Percentiles rank a stretch among this genome's conserved stretches.
phyloP scores from a whole-genome alignment of 2,797 vertebrate species.

The Microctenopoma lineatum region DNA sequence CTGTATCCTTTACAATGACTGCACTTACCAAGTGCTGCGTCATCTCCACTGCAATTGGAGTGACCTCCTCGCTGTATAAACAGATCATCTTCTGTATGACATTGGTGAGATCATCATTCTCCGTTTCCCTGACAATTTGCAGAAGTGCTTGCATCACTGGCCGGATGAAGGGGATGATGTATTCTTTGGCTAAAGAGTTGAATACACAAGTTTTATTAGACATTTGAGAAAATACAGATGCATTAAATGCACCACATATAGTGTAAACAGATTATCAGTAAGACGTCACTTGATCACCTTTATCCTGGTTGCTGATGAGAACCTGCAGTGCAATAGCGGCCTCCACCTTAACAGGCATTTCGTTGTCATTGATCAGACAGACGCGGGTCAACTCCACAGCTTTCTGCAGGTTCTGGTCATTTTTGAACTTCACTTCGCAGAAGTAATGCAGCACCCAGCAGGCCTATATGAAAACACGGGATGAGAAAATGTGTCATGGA shows the following conservation, averaged over 20 bases:
- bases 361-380: constrained; percentile 97
- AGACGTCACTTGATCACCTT: constrained; percentile 83
- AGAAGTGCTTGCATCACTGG: constrained; percentile 99
- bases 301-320: constrained; percentile 99
- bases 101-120: constrained; percentile 99
- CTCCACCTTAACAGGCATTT: constrained; percentile 99
- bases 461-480: constrained; percentile 80
- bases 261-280: not conserved
- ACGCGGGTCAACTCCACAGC: constrained; percentile 94
- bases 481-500: not conserved
- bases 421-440: constrained; percentile 99
- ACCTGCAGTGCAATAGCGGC: constrained; percentile 99
- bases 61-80: constrained; percentile 99
- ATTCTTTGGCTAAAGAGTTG: constrained; percentile 92
- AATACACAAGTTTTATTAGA: constrained; percentile 3
- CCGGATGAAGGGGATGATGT: constrained; percentile 96
- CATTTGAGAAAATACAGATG: not conserved
- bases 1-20: not conserved
- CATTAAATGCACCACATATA: not conserved
- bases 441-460: constrained; percentile 99
- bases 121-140: constrained; percentile 98
- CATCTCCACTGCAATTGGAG: constrained; percentile 99
- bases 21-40: constrained; percentile 96
- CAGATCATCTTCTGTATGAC: constrained; percentile 99
- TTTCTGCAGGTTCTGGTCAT: constrained; percentile 96